Base-by-base conservation (phyloP, 2,113 vertebrate genomes). In the Crotalus viridis region DNA sequence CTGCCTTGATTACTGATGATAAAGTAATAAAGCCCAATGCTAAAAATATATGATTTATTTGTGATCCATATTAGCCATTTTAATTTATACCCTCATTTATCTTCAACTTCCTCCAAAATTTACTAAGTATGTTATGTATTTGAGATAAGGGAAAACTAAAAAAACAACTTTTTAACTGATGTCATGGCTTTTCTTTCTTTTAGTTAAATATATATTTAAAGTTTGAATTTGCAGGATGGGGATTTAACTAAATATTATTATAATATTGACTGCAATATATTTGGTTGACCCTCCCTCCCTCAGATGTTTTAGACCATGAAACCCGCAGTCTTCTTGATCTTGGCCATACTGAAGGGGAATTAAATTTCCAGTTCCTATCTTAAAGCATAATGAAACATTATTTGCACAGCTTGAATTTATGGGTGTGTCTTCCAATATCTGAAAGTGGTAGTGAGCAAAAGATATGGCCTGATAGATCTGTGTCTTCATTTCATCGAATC, bases 71-170 rank as follows among this genome's bases (percentile, higher is more conserved):
- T 93, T 92, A 93, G 6, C 95, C 92, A 3, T 88, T 95, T 92
- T 85, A 94, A 95, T 95, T 94, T 94, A 69, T 87, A 17, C 54
- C 55, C 55, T 93, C 89, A 28, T 48, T 85, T 86, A 93, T 90
- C 93, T 90, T 96, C 85, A 94, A 95, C 94, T 56, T 39, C 0
- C 59, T 61, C 91, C 90, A 88, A 96, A 95, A 95, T 91, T 96
- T 85, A 96, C 89, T 95, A 90, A 81, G 5, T 55, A 6, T 86
- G 93, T 89, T 87, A 81, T 54, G 24, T 87, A n/a, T 61, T 52
- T 13, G 93, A 85, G 26, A 17, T 89, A 51, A 85, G 88, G 93
- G 74, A 94, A 59, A 91, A 91, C 33, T 39, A 17, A 81, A 7
- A 7, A 69, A 69, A n/a, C 12, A 81, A 81, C 6, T 21, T 19